A percentile compares a stretch with the other conserved stretches of the same genome.
phyloP scores from a whole-genome alignment of 2,888 invertebrate genomes.

The Sarcophaga variegata region DNA sequence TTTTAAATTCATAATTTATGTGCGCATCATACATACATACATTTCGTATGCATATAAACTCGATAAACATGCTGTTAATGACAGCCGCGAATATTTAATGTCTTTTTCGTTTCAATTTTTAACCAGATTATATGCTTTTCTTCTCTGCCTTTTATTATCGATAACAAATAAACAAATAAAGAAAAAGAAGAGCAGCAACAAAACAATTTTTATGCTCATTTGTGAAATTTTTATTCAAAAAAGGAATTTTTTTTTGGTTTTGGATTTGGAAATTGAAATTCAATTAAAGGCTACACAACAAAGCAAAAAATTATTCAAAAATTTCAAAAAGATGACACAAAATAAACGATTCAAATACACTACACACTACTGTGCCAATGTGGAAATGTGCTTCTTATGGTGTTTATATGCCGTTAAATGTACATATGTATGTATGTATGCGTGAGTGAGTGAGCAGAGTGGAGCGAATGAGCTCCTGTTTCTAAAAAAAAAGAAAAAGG shows the following conservation, averaged over 20 bases:
- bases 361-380: constrained; percentile 32
- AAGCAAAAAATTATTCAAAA: neutral
- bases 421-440: neutral
- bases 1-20: too few species aligned
- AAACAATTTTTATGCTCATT: constrained; percentile 27
- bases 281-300: constrained; percentile 41
- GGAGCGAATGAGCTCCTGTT: constrained; percentile 1
- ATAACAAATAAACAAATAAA: neutral
- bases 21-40: too few species aligned
- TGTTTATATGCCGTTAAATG: constrained; percentile 16
- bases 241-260: too few species aligned
- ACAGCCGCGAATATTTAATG: too few species aligned
- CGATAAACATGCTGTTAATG: too few species aligned
- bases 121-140: neutral
- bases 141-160: neutral
- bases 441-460: neutral
- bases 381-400: constrained; percentile 36
- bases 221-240: constrained; percentile 31
- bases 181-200: neutral
- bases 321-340: neutral
- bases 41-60: too few species aligned
- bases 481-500: constrained; percentile 45
- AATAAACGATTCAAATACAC: constrained; percentile 23
- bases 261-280: constrained; percentile 41
- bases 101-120: neutral